These are phyloP conservation scores for Andrena haemorrhoa DNA, from an alignment of 2,888 invertebrate genomes.

Conservation along the genomic window DNA sequence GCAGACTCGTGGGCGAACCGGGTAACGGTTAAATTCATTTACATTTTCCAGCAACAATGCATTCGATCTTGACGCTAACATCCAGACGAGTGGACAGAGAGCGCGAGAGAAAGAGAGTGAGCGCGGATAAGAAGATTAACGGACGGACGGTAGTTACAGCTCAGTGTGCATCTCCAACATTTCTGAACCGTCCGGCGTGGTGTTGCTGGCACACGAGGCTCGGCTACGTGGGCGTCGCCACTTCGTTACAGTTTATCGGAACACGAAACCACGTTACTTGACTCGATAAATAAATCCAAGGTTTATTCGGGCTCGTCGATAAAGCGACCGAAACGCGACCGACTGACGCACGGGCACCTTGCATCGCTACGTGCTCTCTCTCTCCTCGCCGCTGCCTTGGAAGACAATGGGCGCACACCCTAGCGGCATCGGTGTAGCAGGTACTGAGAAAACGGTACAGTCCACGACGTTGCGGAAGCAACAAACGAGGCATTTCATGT, in stretches of 20 bases:
- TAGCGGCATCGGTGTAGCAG: not conserved
- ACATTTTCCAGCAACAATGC: slow-evolving; percentile 60
- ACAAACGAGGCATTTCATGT: slow-evolving; percentile 10
- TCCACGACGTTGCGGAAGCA: not conserved
- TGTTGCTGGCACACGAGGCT: slow-evolving; percentile 44
- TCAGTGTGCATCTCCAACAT: slow-evolving; percentile 27
- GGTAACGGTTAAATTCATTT: slow-evolving; percentile 65
- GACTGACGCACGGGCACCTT: slow-evolving; percentile 48
- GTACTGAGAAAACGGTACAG: slow-evolving; percentile 12
- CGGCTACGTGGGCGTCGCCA: slow-evolving; percentile 69
- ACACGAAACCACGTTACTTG: slow-evolving; percentile 70
- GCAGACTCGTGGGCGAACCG: slow-evolving; percentile 52
- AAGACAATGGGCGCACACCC: slow-evolving; percentile 7
- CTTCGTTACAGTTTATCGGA: slow-evolving; percentile 73
- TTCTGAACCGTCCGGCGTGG: slow-evolving; percentile 32
- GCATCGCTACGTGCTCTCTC: slow-evolving; percentile 21
- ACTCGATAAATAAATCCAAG: slow-evolving; percentile 74
- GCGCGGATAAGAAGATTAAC: not conserved
- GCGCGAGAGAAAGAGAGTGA: slow-evolving; percentile 20
- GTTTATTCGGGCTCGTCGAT: slow-evolving; percentile 69
- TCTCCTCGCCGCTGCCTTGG: not conserved
- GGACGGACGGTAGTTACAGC: slow-evolving; percentile 32
- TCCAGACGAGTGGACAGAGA: slow-evolving; percentile 11
- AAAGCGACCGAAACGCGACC: slow-evolving; percentile 43
- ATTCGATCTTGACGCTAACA: slow-evolving; percentile 33